A percentile compares a stretch with the other conserved stretches of the same genome.
phyloP scores from a whole-genome alignment of 1,140 invertebrate genomes.

The Cataglyphis hispanica region DNA sequence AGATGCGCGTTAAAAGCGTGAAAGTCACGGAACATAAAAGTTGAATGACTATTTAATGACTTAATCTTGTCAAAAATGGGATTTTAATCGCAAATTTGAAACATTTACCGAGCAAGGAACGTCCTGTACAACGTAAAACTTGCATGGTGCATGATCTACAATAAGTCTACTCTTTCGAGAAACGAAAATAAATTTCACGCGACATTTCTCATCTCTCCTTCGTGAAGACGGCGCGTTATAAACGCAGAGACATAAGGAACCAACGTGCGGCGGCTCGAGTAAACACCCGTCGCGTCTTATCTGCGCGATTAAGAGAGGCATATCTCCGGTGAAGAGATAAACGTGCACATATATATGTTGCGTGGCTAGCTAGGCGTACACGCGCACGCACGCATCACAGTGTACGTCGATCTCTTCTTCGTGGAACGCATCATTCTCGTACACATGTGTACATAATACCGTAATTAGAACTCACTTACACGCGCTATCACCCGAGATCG shows the following conservation, averaged over 20 bases:
- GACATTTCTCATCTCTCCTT: neutral
- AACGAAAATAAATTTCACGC: constrained; percentile 2
- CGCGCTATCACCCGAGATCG: constrained; percentile 7
- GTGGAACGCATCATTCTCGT: neutral
- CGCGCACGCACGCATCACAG: neutral
- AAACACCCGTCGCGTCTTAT: constrained; percentile 48
- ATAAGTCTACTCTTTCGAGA: constrained; percentile 4
- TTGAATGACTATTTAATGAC: no score
- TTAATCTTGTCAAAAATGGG: neutral
- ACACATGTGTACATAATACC: neutral
- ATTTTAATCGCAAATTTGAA: neutral
- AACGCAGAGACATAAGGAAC: constrained; percentile 6
- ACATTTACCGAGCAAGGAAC: neutral
- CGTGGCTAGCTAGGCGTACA: neutral
- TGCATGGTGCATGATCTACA: neutral
- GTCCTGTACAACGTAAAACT: neutral
- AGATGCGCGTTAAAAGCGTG: neutral
- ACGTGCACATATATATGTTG: neutral
- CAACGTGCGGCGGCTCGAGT: constrained; percentile 19
- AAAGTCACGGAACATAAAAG: neutral
- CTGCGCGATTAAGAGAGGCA: constrained; percentile 40
- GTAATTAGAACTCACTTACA: constrained; percentile 26
- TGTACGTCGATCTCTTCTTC: constrained; percentile 6
- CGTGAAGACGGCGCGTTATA: neutral
- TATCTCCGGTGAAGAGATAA: constrained; percentile 48